Conservation (phyloP, 2,797 vertebrate species). For the Hydrophis major region DNA sequence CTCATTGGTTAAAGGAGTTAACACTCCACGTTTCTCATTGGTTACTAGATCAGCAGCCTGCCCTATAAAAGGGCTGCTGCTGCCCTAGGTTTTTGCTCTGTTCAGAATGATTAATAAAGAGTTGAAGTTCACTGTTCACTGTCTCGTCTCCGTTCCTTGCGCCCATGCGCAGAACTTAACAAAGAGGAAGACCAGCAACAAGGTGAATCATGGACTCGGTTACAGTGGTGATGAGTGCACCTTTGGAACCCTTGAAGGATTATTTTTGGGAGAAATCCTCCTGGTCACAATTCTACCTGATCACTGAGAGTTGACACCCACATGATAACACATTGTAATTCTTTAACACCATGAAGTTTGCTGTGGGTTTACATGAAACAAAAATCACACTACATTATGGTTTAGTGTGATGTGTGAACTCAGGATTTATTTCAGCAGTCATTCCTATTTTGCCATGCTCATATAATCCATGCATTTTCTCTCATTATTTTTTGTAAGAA, state of each 20-base stretch:
- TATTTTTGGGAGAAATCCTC: not conserved
- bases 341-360: not conserved
- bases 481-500: not conserved
- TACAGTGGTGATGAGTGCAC: not conserved
- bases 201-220: not conserved
- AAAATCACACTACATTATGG: not conserved
- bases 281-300: not conserved
- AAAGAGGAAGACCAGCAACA: not conserved
- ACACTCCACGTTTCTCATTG: too few species aligned
- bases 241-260: not conserved
- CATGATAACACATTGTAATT: not conserved
- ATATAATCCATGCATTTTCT: not conserved
- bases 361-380: not conserved
- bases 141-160: too few species aligned
- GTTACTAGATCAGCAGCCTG: too few species aligned
- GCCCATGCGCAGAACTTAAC: too few species aligned
- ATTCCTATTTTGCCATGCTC: not conserved
- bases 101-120: too few species aligned
- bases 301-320: not conserved
- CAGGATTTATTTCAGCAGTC: not conserved
- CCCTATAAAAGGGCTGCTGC: too few species aligned
- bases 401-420: not conserved
- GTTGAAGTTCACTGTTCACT: too few species aligned
- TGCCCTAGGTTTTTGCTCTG: too few species aligned
- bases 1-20: too few species aligned